phyloP scores from a whole-genome alignment of 1,140 invertebrate genomes.

The Oreohelix idahoensis region DNA sequence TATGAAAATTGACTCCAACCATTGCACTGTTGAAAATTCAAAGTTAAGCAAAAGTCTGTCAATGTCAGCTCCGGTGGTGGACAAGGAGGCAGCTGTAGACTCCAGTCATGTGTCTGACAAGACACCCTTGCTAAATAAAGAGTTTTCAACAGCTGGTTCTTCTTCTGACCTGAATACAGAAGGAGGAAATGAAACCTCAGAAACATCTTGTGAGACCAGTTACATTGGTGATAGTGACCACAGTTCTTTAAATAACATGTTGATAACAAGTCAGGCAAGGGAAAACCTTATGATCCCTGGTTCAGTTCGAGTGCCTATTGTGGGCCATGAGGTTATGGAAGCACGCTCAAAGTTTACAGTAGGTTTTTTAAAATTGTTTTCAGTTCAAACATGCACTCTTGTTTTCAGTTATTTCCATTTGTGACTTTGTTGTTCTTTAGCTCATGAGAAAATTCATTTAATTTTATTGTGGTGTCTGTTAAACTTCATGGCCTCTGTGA shows the following conservation, averaged over 20 bases:
- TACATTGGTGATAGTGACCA: background rate
- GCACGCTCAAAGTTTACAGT: conserved; percentile 61
- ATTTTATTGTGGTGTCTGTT: too few species aligned
- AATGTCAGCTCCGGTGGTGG: background rate
- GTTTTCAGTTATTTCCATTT: too few species aligned
- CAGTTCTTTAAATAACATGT: background rate
- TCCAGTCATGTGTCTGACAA: background rate
- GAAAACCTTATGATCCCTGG: conserved; percentile 42
- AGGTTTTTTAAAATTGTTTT: conserved; percentile 36
- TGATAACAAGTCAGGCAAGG: background rate
- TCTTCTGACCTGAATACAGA: background rate
- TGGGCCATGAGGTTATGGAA: conserved; percentile 60
- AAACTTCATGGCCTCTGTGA: too few species aligned
- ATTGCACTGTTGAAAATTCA: background rate
- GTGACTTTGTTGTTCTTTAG: too few species aligned
- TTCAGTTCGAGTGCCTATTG: conserved; percentile 53
- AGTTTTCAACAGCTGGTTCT: background rate
- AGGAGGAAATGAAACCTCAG: background rate
- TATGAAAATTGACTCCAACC: background rate
- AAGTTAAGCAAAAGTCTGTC: background rate
- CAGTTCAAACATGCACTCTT: too few species aligned
- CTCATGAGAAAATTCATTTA: too few species aligned
- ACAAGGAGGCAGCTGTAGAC: background rate
- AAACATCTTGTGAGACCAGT: background rate
- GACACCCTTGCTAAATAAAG: background rate